Base-by-base conservation (phyloP, 2,888 invertebrate genomes). In the Seira sanloemensis region DNA sequence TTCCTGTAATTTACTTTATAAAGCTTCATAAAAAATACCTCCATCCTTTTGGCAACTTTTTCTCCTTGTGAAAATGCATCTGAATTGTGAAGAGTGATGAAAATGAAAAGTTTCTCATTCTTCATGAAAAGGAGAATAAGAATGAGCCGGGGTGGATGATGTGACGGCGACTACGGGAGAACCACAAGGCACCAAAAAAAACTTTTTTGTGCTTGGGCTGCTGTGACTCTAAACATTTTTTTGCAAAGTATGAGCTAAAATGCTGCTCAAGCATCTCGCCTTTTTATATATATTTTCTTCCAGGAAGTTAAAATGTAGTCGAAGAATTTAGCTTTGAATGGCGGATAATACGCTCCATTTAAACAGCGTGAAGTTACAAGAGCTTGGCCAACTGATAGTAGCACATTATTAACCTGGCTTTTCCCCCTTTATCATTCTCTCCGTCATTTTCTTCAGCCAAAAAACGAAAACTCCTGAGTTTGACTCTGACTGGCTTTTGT, bases 1-100 rank as follows among this genome's bases (percentile, higher is more conserved):
- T 50, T 50, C 50, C 50, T 50, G 50, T 50, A 50, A 50, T 50
- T 50, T 50, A 50, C 50, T 50, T 50, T 50, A n/a, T n/a, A n/a
- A n/a, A n/a, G n/a, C n/a, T 50, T 50, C 50, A 1, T 50, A 50
- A 2, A 50, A 7, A 12, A 16, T n/a, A 50, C 12, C 50, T 50
- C n/a, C n/a, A n/a, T n/a, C n/a, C 16, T 50, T 50, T 50, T 50
- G 50, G 50, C 50, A 50, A 50, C 37, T 37, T 37, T 37, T 37
- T 7, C 2, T n/a, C n/a, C n/a, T n/a, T n/a, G 16, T 18, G 50
- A 50, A 50, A 50, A 50, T 50, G 50, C 50, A 50, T 50, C n/a
- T 50, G 50, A 50, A 50, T 12, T 16, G 16, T 50, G 50, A 50
- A 50, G 12, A 37, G 16, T 50, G 16, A 50, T 50, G 50, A 50